Conservation (phyloP, 2,888 invertebrate genomes). For the Stegana nigrithorax region DNA sequence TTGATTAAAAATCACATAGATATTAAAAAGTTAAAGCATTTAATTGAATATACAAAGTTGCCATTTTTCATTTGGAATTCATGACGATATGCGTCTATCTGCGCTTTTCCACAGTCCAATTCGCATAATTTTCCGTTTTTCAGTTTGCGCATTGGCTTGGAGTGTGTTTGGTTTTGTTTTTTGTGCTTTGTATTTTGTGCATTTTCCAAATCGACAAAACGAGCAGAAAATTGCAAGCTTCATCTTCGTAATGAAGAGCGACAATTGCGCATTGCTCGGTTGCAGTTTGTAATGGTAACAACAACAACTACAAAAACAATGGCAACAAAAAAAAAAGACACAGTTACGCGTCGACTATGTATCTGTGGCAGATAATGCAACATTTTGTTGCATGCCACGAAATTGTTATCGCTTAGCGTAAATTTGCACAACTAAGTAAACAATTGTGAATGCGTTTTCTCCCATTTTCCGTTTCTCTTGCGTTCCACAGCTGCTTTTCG, state of each 20-base stretch:
- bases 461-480: conserved; percentile 5
- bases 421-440: conserved; percentile 39
- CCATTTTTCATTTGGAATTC: no score
- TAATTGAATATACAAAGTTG: no score
- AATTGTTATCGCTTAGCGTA: conserved; percentile 24
- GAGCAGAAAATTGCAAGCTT: background rate
- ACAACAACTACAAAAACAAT: background rate
- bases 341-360: background rate
- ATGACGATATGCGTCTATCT: no score
- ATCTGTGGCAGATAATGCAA: background rate
- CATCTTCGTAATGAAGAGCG: no score
- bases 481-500: no score
- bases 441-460: conserved; percentile 29
- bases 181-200: background rate
- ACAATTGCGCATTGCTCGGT: no score
- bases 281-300: background rate
- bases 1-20: no score
- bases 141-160: no score
- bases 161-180: no score
- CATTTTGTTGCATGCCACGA: conserved; percentile 14
- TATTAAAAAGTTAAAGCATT: no score
- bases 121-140: no score
- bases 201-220: background rate
- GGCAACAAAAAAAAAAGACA: background rate
- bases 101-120: no score